Base-by-base conservation (phyloP, 2,113 vertebrate species). In the Lagopus leucura region DNA sequence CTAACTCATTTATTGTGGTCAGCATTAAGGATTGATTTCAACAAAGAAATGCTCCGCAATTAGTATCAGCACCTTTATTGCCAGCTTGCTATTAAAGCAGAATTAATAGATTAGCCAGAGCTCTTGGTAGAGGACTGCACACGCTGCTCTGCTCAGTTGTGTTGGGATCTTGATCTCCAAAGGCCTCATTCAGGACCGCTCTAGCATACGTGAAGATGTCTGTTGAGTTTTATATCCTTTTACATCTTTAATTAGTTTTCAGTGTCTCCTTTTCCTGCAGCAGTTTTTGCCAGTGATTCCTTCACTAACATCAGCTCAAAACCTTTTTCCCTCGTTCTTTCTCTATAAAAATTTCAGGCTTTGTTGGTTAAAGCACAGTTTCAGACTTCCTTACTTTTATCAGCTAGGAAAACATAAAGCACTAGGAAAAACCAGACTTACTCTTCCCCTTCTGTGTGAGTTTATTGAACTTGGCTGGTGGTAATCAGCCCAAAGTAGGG, bases 1-100 rank as follows among this genome's bases (percentile, higher is more conserved):
- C 85, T 88, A 87, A 91, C 71, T 97, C 30, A 2, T 94, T 96
- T 96, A 94, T 96, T 97, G 95, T 92, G 91, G 82, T 96, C 91
- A 97, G 48, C 84, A 55, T 90, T 92, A 95, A 77, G 84, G 93
- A 96, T 72, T 88, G 92, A 88, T 73, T 93, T 90, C 54, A 92
- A 71, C 25, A 88, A 78, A 90, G 65, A 94, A 93, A 60, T 57
- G 64, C 72, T 70, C 50, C 66, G 47, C 67, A 96, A 94, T 96
- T 94, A 95, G 48, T 65, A 93, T 66, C 72, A 81, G 93, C 50
- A 92, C 76, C 34, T 93, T 86, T 89, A 89, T 77, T 95, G 90
- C 66, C 65, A 92, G 28, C 10, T 66, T 48, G 57, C 82, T 91
- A 57, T 88, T 88, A 89, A 50, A 93, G 80, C 43, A 71, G 92